Base-by-base conservation (phyloP, 2,797 vertebrate species). In the Sebastes hubbsi region DNA sequence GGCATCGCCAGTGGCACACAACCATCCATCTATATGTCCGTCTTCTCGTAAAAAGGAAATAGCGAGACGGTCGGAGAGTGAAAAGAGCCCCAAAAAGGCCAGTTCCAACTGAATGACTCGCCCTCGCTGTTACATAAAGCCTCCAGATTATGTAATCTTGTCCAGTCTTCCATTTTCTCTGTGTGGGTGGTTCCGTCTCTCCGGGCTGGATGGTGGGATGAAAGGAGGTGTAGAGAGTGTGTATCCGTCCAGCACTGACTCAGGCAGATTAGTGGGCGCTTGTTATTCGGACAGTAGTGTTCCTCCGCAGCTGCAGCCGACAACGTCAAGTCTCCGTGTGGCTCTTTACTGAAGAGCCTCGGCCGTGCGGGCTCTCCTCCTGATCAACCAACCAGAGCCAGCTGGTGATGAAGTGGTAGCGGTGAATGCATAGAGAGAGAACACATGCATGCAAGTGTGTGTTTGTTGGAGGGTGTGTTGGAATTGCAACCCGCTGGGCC, bases 121-220 rank as follows among this genome's bases (percentile, higher is more conserved):
- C 36, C 69, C 77, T 66, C 3, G 20, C 67, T 83, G 87, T 92
- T 92, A 88, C 87, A 85, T 92, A 90, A 92, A 86, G 12, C 29
- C 67, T 75, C 22, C 38, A 8, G 12, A 70, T 93, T 81, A 92
- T 86, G 82, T 90, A 89, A 92, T 78, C 68, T 80, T 75, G 80
- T 68, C 78, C 88, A 77, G 42, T 83, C 78, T 64, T 77, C 56
- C 25, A 24, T 80, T 75, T 49, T 85, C 72, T 80, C 24, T 62
- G 66, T 84, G 85, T 88, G 81, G 79, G 82, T 78, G 80, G 79
- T 72, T 83, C 75, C 62, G 30, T 81, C 70, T 76, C 76, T 79
- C 67, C 13, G n/a, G 76, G 81, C 67, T 34, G 56, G 38, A 65
- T 36, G 11, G 77, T 29, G 42, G 73, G 80, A 85, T 79, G 77